A percentile compares a stretch with the other conserved stretches of the same genome.
phyloP scores from a whole-genome alignment of 2,113 vertebrate species.

The Onychorhynchus coronatus region DNA sequence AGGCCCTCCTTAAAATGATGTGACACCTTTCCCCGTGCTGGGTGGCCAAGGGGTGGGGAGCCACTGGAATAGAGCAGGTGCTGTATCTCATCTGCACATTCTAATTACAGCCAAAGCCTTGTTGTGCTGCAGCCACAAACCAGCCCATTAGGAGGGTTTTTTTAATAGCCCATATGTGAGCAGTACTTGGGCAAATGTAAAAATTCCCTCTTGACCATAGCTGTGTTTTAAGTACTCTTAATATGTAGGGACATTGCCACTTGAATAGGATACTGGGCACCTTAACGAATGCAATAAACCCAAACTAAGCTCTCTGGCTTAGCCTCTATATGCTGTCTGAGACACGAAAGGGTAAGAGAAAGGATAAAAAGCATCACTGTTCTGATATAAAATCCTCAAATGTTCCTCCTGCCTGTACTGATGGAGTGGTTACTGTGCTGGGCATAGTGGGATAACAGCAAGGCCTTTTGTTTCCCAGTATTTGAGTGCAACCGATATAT shows the following conservation, averaged over 20 bases:
- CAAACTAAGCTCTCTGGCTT: background rate
- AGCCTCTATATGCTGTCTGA: background rate
- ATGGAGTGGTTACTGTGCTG: background rate
- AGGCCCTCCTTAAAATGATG: background rate
- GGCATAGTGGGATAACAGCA: background rate
- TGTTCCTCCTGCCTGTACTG: background rate
- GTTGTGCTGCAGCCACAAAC: background rate
- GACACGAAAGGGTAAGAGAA: background rate
- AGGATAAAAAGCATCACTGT: background rate
- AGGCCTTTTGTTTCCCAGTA: background rate
- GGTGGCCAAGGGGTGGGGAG: background rate
- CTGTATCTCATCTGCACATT: background rate
- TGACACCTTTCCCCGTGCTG: accelerated
- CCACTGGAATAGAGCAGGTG: background rate
- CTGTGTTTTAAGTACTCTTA: background rate
- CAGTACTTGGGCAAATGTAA: background rate
- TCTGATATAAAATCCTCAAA: background rate
- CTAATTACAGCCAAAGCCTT: background rate
- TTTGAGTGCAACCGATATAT: background rate
- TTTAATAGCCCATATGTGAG: background rate
- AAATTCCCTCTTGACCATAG: background rate
- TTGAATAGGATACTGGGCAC: background rate
- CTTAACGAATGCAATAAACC: background rate
- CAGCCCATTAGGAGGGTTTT: background rate
- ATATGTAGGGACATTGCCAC: background rate